Percentiles rank a stretch among this genome's conserved stretches.
These are phyloP conservation scores for Hypotaenidia okinawae DNA, from an alignment of 2,797 vertebrate genomes.

Conservation along the genomic window DNA sequence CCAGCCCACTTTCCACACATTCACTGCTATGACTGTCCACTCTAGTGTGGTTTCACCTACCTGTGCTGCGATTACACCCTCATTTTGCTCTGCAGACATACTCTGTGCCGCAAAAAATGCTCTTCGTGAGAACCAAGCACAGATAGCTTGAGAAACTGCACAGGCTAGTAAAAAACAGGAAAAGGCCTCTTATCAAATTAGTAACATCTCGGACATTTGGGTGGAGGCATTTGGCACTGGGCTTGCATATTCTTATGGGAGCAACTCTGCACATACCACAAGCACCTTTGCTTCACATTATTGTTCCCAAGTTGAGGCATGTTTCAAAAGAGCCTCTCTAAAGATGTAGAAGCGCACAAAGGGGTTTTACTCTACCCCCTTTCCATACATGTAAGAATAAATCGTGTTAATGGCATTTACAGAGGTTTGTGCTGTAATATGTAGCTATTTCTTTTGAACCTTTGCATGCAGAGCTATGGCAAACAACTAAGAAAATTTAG, in stretches of 20 bases:
- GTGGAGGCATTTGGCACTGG: conserved; percentile 58
- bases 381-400: background rate
- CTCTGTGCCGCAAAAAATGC: background rate
- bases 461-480: background rate
- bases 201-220: conserved; percentile 44
- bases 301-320: background rate
- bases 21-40: background rate
- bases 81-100: background rate
- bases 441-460: background rate
- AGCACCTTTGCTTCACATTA: background rate
- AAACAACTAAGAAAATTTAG: background rate
- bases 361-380: background rate
- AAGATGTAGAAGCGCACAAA: background rate
- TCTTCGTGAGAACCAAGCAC: background rate
- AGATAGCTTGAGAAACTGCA: conserved; percentile 29
- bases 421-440: background rate
- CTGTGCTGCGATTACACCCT: background rate
- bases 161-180: conserved; percentile 53
- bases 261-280: background rate
- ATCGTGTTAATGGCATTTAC: background rate
- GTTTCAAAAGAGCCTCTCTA: background rate
- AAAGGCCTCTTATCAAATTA: conserved; percentile 56
- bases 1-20: background rate
- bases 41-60: background rate
- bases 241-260: conserved; percentile 1